Conservation (phyloP, 2,113 vertebrate species). For the Bufo gargarizans region DNA sequence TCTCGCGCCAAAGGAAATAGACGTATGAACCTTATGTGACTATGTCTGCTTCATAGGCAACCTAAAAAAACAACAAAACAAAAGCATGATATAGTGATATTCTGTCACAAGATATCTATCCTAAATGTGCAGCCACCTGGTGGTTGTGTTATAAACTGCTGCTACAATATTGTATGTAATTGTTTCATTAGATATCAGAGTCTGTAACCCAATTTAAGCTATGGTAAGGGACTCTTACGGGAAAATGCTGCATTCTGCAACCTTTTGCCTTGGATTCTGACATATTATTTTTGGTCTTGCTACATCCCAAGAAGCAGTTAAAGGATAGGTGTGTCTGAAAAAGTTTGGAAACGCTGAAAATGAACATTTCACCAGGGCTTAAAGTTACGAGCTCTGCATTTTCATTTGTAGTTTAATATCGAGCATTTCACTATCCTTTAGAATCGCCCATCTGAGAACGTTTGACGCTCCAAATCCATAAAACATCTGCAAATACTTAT, state of each 20-base stretch:
- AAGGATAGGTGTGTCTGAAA: background rate
- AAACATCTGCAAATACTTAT: slow-evolving; percentile 35
- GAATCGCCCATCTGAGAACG: background rate
- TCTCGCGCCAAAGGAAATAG: too few relatives aligned
- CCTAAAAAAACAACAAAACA: too few relatives aligned
- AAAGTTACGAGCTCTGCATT: background rate
- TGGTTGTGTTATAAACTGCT: too few relatives aligned
- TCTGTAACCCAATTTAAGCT: too few relatives aligned
- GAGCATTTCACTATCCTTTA: slow-evolving; percentile 9
- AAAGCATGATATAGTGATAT: too few relatives aligned
- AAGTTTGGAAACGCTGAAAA: background rate
- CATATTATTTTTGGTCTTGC: background rate
- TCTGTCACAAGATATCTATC: too few relatives aligned
- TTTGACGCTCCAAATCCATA: slow-evolving; percentile 4
- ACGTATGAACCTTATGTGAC: too few relatives aligned
- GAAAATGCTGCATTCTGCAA: background rate
- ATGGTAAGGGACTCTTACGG: too few relatives aligned
- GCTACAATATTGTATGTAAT: too few relatives aligned
- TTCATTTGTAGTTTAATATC: background rate
- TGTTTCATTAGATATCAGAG: too few relatives aligned
- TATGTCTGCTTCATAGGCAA: too few relatives aligned
- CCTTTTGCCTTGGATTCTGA: background rate
- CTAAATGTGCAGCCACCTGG: too few relatives aligned
- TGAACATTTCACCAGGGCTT: background rate
- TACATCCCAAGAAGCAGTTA: background rate